Base-by-base conservation (phyloP, 2,113 vertebrate species). In the Centropristis striata region DNA sequence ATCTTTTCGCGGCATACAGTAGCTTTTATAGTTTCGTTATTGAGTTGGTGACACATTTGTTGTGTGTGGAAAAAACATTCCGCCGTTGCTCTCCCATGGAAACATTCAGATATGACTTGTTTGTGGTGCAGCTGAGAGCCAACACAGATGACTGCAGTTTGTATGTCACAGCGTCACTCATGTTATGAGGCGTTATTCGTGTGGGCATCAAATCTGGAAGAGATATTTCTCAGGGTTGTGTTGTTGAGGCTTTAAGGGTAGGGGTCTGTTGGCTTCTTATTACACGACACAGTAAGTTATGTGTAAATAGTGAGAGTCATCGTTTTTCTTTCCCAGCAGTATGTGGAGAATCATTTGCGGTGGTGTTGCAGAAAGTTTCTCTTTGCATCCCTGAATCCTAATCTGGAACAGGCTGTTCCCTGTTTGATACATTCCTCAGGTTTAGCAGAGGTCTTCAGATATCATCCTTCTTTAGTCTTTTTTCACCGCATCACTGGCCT, bases 391-490 rank as follows among this genome's bases (percentile, higher is more conserved):
- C 69, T 74, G 4, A 68, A 36, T 75, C 60, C 74, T 90, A 77
- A 72, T 86, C 57, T 75, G 25, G 67, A 90, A 90, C 75, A 81
- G 81, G 20, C 78, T 44, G 57, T 88, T 88, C 76, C 57, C 53
- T 60, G 60, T 85, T 84, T 80, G 59, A 74, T 78, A 78, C 88
- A 88, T 94, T 94, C 88, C 83, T 12, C 67, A 84, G 73, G 75
- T 89, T 93, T 86, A 69, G 20, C 64, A 16, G 37, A 82, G 51
- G 81, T 90, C 67, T 88, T 90, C 59, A 65, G 71, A 81, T 70
- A 90, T 86, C 86, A 74, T 87, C 82, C 67, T 37, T 71, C 64
- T 72, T 61, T 28, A 10, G 27, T 72, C 70, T 81, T 90, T 70
- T 51, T 75, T 89, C 68, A 61, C 78, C 54, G 46, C 73, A 67